Conservation (phyloP, 2,113 vertebrate genomes). For the Aplodontia rufa region DNA sequence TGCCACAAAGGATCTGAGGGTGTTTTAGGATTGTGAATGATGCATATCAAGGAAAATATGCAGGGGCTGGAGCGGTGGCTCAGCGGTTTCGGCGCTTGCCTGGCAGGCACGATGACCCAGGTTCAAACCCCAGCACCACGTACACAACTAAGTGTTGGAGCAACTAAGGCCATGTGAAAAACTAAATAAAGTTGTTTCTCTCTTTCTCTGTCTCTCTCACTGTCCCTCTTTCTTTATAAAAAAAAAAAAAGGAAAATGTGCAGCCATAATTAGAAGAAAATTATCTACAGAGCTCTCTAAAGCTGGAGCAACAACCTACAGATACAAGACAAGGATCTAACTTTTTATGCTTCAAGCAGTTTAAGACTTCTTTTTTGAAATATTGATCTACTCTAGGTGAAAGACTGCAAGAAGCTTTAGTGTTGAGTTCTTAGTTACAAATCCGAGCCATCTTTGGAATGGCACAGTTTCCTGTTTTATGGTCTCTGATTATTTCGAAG, state of each 20-base stretch:
- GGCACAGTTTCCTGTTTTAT: neutral
- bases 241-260: too few relatives aligned
- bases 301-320: neutral
- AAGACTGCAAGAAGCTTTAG: neutral
- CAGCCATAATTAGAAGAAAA: neutral
- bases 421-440: neutral
- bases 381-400: neutral
- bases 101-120: too few relatives aligned
- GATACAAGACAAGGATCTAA: neutral
- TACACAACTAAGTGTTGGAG: too few relatives aligned
- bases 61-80: too few relatives aligned
- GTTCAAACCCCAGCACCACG: too few relatives aligned
- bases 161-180: too few relatives aligned
- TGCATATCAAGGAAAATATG: too few relatives aligned
- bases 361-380: neutral
- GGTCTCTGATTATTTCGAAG: neutral
- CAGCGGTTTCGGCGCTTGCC: too few relatives aligned
- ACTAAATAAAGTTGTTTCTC: too few relatives aligned
- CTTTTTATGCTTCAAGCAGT: neutral
- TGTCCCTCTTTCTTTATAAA: too few relatives aligned
- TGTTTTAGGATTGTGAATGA: neutral
- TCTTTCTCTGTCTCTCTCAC: too few relatives aligned
- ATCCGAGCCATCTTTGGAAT: neutral
- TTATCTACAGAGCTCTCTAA: neutral
- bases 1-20: neutral